These are phyloP conservation scores for Molossus molossus DNA, from an alignment of 2,797 vertebrate genomes.

Conservation along the genomic window DNA sequence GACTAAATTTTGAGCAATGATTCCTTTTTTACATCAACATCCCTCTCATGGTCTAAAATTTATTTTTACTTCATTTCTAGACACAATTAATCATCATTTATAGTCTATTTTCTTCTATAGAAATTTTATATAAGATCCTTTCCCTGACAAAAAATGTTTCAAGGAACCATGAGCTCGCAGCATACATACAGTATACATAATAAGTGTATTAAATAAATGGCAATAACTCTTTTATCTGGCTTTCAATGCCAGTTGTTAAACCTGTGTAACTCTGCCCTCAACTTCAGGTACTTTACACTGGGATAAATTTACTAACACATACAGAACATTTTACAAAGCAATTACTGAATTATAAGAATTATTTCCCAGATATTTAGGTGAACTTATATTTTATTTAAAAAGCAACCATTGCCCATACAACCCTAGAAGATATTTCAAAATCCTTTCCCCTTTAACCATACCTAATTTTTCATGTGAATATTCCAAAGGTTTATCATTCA, in stretches of 20 bases:
- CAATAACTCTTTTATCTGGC: slow-evolving; percentile 13
- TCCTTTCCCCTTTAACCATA: slow-evolving; percentile 11
- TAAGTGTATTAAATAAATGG: slow-evolving; percentile 35
- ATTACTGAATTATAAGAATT: slow-evolving; percentile 19
- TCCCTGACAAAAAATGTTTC: not conserved
- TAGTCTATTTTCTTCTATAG: not conserved
- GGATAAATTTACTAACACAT: slow-evolving; percentile 38
- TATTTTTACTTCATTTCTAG: slow-evolving; percentile 50
- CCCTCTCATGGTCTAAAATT: slow-evolving; percentile 49
- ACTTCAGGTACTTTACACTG: not conserved
- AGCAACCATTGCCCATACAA: not conserved
- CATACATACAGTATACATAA: not conserved
- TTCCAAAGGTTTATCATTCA: slow-evolving; percentile 13
- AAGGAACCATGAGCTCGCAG: not conserved
- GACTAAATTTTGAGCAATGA: slow-evolving; percentile 47
- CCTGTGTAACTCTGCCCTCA: not conserved
- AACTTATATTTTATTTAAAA: slow-evolving; percentile 46
- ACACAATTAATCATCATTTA: not conserved
- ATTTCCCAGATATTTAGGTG: not conserved
- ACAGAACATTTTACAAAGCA: slow-evolving; percentile 48
- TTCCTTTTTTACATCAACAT: slow-evolving; percentile 33
- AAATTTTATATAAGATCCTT: slow-evolving; percentile 37
- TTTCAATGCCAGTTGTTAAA: not conserved
- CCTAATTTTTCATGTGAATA: slow-evolving; percentile 3
- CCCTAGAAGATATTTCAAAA: slow-evolving; percentile 49